A percentile compares a stretch with the other conserved stretches of the same genome.
Conservation (phyloP, 2,888 invertebrate species). For the Lithosia quadra region DNA sequence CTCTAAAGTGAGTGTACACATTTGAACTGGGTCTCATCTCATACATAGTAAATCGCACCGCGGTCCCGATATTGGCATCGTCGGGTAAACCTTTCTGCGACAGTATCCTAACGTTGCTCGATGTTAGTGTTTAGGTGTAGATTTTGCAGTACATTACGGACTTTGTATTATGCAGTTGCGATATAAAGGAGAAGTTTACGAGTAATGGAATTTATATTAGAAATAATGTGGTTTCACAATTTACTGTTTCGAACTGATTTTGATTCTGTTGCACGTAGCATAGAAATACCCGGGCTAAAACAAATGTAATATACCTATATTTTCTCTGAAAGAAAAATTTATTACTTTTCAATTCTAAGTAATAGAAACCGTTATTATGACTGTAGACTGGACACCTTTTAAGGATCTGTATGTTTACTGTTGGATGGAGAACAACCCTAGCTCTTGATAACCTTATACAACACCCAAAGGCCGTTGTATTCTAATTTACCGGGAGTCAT, state of each 20-base stretch:
- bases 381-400: too few species aligned
- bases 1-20: constrained; percentile 52
- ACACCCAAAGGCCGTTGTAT: too few species aligned
- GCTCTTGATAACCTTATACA: too few species aligned
- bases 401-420: too few species aligned
- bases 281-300: too few species aligned
- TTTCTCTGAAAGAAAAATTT: too few species aligned
- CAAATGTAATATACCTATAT: too few species aligned
- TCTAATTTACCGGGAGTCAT: too few species aligned
- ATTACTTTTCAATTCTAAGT: too few species aligned
- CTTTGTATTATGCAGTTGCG: not conserved
- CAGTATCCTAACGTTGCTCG: constrained; percentile 37
- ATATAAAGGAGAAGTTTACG: not conserved
- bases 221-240: not conserved
- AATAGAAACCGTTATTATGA: too few species aligned
- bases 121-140: constrained; percentile 39
- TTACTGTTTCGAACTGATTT: not conserved
- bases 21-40: constrained; percentile 51
- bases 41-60: constrained; percentile 58
- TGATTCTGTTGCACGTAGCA: not conserved
- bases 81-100: constrained; percentile 43
- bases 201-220: not conserved
- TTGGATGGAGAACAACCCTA: too few species aligned
- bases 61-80: constrained; percentile 49
- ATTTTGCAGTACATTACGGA: constrained; percentile 21